These are phyloP conservation scores for Distichodus sexfasciatus DNA, from an alignment of 2,797 vertebrate genomes.

Conservation along the genomic window DNA sequence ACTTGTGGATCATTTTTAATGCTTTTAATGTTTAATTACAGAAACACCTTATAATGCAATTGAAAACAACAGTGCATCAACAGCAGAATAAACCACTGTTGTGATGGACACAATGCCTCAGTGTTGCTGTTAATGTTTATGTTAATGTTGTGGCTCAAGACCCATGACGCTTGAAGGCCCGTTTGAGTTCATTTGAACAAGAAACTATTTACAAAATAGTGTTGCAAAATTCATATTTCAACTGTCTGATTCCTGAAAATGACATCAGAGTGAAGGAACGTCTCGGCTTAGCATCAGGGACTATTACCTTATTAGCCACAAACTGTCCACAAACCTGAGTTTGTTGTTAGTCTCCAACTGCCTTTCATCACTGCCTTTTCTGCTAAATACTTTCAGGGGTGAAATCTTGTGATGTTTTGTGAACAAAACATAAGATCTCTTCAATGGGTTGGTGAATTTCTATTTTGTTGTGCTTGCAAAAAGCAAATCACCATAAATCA, in stretches of 20 bases:
- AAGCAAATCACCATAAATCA: not conserved
- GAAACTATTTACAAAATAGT: not conserved
- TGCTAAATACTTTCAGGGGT: not conserved
- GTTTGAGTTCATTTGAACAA: not conserved
- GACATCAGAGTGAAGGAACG: slow-evolving; percentile 13
- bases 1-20: too few relatives aligned
- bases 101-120: too few relatives aligned
- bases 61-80: too few relatives aligned
- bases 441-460: not conserved
- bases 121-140: too few relatives aligned
- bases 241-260: not conserved
- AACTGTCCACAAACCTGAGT: not conserved
- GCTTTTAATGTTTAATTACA: too few relatives aligned
- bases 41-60: too few relatives aligned
- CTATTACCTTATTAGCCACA: slow-evolving; percentile 18
- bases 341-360: slow-evolving; percentile 10
- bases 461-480: not conserved
- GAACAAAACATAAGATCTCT: not conserved
- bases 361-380: not conserved
- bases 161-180: not conserved
- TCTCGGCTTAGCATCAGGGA: not conserved
- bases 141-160: too few relatives aligned
- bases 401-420: too few relatives aligned
- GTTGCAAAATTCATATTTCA: not conserved
- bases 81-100: too few relatives aligned